Percentiles rank a stretch among this genome's conserved stretches.
Evolutionary conservation across 2,797 vertebrate genomes (phyloP).

Genomic region (Micromesistius poutassou): DNA sequence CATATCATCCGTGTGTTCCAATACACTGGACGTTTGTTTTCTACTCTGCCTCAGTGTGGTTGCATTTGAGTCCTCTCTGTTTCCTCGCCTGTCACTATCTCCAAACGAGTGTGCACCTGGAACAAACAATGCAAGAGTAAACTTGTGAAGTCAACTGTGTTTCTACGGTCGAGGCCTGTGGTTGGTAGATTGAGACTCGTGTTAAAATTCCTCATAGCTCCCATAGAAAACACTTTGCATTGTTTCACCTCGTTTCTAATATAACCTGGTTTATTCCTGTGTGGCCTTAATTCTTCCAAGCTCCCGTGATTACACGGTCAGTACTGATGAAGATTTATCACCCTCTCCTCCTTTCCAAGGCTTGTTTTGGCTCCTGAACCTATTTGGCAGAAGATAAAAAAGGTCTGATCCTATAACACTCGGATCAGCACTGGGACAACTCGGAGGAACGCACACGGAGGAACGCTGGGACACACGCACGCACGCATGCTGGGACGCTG

Average conservation of each 20-base stretch:
- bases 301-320: constrained; percentile 30
- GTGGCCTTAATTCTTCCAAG: constrained; percentile 1
- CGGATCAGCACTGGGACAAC: constrained; percentile 2
- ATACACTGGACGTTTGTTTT: no score
- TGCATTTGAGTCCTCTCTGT: no score
- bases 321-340: constrained; percentile 22
- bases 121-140: constrained; percentile 65
- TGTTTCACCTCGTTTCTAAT: background rate
- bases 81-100: background rate
- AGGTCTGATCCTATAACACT: constrained; percentile 11
- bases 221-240: background rate
- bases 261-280: background rate
- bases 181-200: constrained; percentile 44
- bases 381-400: constrained; percentile 21
- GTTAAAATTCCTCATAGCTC: constrained; percentile 40
- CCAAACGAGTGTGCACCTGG: background rate
- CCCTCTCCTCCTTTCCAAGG: background rate
- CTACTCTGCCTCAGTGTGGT: no score
- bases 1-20: no score
- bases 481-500: no score
- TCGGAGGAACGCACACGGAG: background rate
- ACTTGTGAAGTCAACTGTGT: constrained; percentile 62
- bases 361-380: constrained; percentile 10
- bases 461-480: background rate
- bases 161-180: constrained; percentile 40